Evolutionary conservation across 1,140 invertebrate genomes (phyloP).

Genomic region (Megathymus violae): DNA sequence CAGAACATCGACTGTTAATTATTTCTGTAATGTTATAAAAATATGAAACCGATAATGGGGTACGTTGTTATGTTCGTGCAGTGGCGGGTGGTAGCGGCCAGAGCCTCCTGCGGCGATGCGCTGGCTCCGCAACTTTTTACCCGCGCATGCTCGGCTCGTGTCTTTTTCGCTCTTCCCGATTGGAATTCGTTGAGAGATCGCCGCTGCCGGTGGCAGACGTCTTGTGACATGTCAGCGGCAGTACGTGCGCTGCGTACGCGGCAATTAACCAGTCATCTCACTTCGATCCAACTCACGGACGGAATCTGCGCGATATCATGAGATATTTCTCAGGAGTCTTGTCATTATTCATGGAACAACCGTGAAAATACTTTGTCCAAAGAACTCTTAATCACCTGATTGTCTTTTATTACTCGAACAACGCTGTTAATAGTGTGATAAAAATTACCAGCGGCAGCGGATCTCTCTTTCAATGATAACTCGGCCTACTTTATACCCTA

Average conservation of each 20-base stretch:
- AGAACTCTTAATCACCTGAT: constrained; percentile 33
- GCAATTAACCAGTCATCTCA: constrained; percentile 74
- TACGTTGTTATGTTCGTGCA: constrained; percentile 20
- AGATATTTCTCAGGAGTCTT: constrained; percentile 55
- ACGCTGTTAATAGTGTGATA: constrained; percentile 14
- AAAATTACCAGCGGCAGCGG: not conserved
- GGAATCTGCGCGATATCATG: constrained; percentile 48
- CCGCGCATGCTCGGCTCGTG: constrained; percentile 74
- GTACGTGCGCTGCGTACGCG: constrained; percentile 77
- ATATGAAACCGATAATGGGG: constrained; percentile 52
- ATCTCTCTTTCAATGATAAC: too few species aligned
- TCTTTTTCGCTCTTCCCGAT: constrained; percentile 81
- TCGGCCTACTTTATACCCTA: too few species aligned
- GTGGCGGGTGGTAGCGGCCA: constrained; percentile 41
- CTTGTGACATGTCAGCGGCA: constrained; percentile 74
- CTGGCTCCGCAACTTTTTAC: constrained; percentile 72
- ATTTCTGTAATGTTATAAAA: constrained; percentile 15
- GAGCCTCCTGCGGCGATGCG: constrained; percentile 70
- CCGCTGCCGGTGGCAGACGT: constrained; percentile 79
- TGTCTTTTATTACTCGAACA: constrained; percentile 21
- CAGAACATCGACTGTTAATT: too few species aligned
- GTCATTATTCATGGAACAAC: constrained; percentile 68
- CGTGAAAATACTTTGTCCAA: constrained; percentile 61
- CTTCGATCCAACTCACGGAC: constrained; percentile 42
- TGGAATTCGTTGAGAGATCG: constrained; percentile 79